Evolutionary conservation across 2,888 invertebrate species (phyloP).

Genomic region (Netelia virgata): DNA sequence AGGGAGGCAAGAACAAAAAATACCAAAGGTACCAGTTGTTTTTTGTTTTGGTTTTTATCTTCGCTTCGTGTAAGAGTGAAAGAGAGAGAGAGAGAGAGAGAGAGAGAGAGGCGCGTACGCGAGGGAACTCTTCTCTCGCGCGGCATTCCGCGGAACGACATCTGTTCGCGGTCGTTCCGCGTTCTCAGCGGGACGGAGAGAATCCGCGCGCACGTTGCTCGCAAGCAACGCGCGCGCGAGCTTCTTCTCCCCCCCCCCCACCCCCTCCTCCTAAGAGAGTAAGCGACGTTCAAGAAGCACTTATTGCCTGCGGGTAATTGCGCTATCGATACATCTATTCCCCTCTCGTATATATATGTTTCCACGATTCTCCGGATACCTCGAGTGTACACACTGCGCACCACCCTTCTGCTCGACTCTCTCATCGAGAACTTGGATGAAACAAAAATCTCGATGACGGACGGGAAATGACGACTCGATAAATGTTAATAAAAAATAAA

Average conservation of each 20-base stretch:
- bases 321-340: slow-evolving; percentile 52
- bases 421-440: background rate
- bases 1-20: background rate
- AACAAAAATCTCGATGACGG: background rate
- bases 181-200: slow-evolving; percentile 74
- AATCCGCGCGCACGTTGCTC: slow-evolving; percentile 59
- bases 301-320: slow-evolving; percentile 59
- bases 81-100: background rate
- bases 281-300: slow-evolving; percentile 19
- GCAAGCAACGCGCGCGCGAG: slow-evolving; percentile 62
- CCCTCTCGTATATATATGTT: background rate
- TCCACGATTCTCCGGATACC: slow-evolving; percentile 31
- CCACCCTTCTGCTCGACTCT: background rate
- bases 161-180: slow-evolving; percentile 81
- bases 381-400: background rate
- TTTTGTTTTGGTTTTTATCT: slow-evolving; percentile 12
- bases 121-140: slow-evolving; percentile 54
- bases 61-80: background rate
- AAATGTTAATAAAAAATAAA: background rate
- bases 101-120: slow-evolving; percentile 29
- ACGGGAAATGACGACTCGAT: background rate
- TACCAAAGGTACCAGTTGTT: background rate
- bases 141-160: slow-evolving; percentile 79
- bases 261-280: slow-evolving; percentile 18
- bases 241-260: slow-evolving; percentile 13